Evolutionary conservation across 2,113 vertebrate species (phyloP).

Genomic region (Spermophilus dauricus): DNA sequence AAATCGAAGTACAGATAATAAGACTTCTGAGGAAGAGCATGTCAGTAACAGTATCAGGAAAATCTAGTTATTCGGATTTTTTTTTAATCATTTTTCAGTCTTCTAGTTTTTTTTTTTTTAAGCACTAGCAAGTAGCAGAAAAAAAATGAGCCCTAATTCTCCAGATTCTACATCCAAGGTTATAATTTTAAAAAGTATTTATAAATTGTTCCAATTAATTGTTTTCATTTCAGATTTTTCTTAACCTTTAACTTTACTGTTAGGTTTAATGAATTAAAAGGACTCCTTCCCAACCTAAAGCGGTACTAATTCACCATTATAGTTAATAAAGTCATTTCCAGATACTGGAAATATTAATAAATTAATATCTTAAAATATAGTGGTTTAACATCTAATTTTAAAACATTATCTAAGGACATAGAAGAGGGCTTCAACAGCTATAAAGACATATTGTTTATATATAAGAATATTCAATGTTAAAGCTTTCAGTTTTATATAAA

Average conservation of each 20-base stretch:
- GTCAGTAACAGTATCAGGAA: neutral
- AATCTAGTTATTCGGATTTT: neutral
- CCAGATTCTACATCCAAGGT: neutral
- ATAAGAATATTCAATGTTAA: neutral
- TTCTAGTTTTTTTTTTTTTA: neutral
- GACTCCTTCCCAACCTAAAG: neutral
- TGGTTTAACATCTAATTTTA: too few species aligned
- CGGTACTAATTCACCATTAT: neutral
- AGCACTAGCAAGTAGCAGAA: neutral
- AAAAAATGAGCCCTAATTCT: conserved; percentile 1
- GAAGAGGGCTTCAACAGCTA: conserved; percentile 12
- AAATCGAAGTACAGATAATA: conserved; percentile 16
- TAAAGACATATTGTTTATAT: neutral
- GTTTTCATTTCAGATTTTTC: neutral
- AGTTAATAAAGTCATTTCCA: conserved; percentile 1
- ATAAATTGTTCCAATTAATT: neutral
- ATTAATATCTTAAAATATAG: neutral
- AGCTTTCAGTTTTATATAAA: conserved; percentile 12
- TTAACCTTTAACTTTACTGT: neutral
- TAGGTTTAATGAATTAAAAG: conserved; percentile 52
- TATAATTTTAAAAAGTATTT: neutral
- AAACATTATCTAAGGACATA: neutral
- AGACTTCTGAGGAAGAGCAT: neutral
- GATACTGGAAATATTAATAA: neutral
- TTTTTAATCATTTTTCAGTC: conserved; percentile 1